Conservation (phyloP, 2,888 invertebrate genomes). For the Pachycephus smyrnensis region DNA sequence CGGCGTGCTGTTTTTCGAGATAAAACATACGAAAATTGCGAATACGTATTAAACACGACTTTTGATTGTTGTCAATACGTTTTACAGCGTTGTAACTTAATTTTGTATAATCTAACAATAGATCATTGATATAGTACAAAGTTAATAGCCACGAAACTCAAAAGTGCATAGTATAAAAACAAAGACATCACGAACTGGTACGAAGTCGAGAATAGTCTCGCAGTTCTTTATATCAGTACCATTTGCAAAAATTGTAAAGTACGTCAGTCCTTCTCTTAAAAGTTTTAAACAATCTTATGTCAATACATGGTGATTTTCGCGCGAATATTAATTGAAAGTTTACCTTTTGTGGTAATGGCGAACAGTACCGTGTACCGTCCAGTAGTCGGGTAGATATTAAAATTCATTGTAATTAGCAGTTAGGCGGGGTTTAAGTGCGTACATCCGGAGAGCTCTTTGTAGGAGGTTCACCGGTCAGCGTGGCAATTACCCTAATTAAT, state of each 20-base stretch:
- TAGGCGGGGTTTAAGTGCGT: constrained; percentile 52
- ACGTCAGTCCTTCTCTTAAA: neutral
- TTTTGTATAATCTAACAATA: neutral
- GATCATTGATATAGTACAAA: neutral
- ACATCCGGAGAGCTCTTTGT: constrained; percentile 55
- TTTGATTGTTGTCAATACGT: neutral
- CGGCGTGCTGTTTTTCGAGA: neutral
- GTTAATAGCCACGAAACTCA: neutral
- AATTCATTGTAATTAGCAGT: constrained; percentile 43
- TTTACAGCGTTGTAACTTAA: neutral
- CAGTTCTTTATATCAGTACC: neutral
- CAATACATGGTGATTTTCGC: neutral
- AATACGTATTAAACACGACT: neutral
- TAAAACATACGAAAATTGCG: neutral
- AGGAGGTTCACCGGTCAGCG: constrained; percentile 40
- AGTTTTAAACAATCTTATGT: neutral
- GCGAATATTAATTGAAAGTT: neutral
- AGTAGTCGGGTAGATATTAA: constrained; percentile 25
- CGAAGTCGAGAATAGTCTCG: too few relatives aligned
- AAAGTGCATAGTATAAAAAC: too few relatives aligned
- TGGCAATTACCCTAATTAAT: constrained; percentile 57
- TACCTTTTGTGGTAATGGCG: neutral
- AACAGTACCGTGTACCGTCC: neutral
- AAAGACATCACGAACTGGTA: too few relatives aligned
- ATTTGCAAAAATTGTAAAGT: neutral